A percentile compares a stretch with the other conserved stretches of the same genome.
phyloP scores from a whole-genome alignment of 2,113 vertebrate genomes.

The Nycticebus coucang region DNA sequence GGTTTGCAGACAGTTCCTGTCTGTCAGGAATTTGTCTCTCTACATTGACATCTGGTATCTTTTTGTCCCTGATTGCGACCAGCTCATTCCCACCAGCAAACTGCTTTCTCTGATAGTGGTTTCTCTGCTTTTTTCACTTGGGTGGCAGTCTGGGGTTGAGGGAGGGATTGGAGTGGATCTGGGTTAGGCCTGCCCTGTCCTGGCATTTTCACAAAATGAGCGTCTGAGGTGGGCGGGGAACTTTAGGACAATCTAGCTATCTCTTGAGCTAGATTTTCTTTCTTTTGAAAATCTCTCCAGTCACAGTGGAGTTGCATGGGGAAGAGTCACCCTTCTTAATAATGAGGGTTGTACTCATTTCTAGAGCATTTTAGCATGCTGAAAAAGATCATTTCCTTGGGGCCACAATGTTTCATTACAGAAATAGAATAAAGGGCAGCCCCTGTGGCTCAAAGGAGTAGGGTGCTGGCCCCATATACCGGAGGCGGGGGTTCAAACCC shows the following conservation, averaged over 20 bases:
- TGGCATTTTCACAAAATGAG: neutral
- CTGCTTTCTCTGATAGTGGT: neutral
- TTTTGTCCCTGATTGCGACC: neutral
- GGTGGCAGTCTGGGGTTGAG: too few relatives aligned
- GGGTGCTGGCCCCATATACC: too few relatives aligned
- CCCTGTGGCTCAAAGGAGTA: too few relatives aligned
- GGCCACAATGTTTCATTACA: too few relatives aligned
- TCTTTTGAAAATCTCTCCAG: too few relatives aligned
- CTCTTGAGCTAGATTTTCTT: too few relatives aligned
- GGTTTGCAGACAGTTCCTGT: neutral
- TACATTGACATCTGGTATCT: rapidly evolving
- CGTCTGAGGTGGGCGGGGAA: neutral
- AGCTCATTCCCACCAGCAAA: neutral
- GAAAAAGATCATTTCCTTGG: too few relatives aligned
- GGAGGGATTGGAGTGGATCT: too few relatives aligned
- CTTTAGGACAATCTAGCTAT: too few relatives aligned
- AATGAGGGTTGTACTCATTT: neutral
- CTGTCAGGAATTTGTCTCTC: neutral
- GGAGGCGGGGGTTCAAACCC: too few relatives aligned
- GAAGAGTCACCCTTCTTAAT: neutral
- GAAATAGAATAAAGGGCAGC: too few relatives aligned
- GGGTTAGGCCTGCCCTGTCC: neutral
- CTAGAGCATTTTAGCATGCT: neutral
- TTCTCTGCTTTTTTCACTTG: neutral
- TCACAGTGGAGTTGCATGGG: neutral